Percentiles rank a stretch among this genome's conserved stretches.
These are phyloP conservation scores for Gallinago jamesoni DNA, from an alignment of 2,113 vertebrate species.

Conservation along the genomic window DNA sequence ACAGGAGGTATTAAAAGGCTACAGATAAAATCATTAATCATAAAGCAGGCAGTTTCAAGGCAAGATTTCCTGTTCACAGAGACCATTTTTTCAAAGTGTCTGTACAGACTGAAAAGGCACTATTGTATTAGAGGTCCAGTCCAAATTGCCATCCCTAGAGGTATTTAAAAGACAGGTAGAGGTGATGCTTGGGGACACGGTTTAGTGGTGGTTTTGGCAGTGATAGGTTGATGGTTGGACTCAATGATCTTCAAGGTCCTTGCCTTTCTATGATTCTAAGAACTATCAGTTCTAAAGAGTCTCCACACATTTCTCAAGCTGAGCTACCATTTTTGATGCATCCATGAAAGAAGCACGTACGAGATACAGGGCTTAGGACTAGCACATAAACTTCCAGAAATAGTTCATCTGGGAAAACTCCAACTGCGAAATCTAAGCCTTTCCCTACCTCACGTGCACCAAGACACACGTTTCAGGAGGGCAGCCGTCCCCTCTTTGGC, in stretches of 20 bases:
- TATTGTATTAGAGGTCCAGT: background rate
- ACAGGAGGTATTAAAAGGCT: background rate
- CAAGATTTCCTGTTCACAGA: background rate
- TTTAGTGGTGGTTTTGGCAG: background rate
- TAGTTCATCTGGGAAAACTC: background rate
- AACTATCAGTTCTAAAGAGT: background rate
- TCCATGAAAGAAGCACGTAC: background rate
- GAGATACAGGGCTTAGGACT: background rate
- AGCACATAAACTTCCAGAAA: background rate
- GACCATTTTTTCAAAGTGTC: background rate
- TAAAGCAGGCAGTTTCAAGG: background rate
- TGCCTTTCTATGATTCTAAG: background rate
- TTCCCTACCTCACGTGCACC: background rate
- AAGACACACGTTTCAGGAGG: fast-evolving
- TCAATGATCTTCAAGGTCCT: background rate
- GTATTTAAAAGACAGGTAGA: background rate
- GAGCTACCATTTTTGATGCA: background rate
- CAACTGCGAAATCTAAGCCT: background rate
- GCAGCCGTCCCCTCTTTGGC: background rate
- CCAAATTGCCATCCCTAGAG: background rate
- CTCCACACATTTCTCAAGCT: background rate
- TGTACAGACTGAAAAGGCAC: background rate
- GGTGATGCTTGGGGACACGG: background rate
- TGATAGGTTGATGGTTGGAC: background rate
- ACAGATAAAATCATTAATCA: background rate